phyloP scores from a whole-genome alignment of 2,888 invertebrate genomes.

The Gastrophysa polygoni region DNA sequence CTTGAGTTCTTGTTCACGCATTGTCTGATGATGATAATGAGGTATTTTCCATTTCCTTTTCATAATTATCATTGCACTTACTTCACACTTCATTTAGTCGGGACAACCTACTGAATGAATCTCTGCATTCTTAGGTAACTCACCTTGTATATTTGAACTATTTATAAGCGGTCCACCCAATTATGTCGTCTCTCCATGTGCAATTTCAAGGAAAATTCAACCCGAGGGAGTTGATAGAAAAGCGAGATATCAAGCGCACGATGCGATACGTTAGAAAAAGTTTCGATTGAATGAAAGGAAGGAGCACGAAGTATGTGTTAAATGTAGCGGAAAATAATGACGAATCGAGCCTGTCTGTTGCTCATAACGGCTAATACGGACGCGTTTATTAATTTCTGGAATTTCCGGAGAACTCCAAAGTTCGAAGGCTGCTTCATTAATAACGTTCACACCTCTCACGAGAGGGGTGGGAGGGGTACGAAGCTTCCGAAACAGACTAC shows the following conservation, averaged over 20 bases:
- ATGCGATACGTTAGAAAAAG: constrained; percentile 21
- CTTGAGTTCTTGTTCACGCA: too few species aligned
- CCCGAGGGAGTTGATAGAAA: constrained; percentile 11
- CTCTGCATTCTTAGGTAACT: too few species aligned
- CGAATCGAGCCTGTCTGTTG: constrained; percentile 61
- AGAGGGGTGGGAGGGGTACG: constrained; percentile 33
- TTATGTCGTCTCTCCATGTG: constrained; percentile 3
- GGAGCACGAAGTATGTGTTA: constrained; percentile 60
- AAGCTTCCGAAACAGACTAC: constrained; percentile 55
- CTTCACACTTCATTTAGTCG: too few species aligned
- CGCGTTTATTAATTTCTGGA: constrained; percentile 59
- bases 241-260: constrained; percentile 17
- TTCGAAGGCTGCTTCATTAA: constrained; percentile 56
- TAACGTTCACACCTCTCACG: constrained; percentile 56
- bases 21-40: too few species aligned
- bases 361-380: constrained; percentile 60
- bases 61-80: too few species aligned
- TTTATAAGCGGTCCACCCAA: too few species aligned
- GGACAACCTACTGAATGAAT: too few species aligned
- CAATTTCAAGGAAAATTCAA: constrained; percentile 18
- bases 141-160: too few species aligned
- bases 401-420: constrained; percentile 48
- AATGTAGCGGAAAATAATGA: constrained; percentile 63
- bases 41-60: too few species aligned
- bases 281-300: constrained; percentile 45